A percentile compares a stretch with the other conserved stretches of the same genome.
Evolutionary conservation across 2,797 vertebrate genomes (phyloP).

Genomic region (Heteromormyrus szaboi): DNA sequence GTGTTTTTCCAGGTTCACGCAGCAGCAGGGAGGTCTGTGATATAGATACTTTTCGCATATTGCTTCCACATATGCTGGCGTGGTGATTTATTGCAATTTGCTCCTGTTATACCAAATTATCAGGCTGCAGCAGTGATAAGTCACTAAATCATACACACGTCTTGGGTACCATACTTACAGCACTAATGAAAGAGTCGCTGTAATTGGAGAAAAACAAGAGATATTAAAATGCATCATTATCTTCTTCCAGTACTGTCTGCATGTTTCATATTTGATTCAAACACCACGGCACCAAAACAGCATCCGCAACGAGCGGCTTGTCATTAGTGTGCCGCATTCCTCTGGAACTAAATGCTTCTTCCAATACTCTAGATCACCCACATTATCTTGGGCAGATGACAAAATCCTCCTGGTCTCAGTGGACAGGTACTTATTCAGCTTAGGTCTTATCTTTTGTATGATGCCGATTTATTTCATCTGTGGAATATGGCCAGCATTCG

Average conservation of each 20-base stretch:
- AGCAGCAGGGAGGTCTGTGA: not conserved
- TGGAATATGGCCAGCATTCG: not conserved
- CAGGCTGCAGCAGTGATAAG: not conserved
- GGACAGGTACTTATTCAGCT: not conserved
- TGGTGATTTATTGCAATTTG: not conserved
- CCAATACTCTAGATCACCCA: not conserved
- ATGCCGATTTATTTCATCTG: not conserved
- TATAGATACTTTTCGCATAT: not conserved
- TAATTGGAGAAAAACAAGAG: not conserved
- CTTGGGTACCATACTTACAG: not conserved
- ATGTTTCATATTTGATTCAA: not conserved
- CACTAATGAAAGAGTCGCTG: not conserved
- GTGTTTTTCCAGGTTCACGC: not conserved
- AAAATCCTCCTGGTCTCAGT: not conserved
- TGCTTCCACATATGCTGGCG: not conserved
- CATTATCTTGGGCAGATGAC: conserved; percentile 14
- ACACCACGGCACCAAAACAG: not conserved
- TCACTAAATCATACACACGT: not conserved
- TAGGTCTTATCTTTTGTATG: not conserved
- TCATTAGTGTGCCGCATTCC: not conserved
- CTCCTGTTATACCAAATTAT: not conserved
- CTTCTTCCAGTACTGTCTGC: not conserved
- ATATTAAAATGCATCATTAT: not conserved
- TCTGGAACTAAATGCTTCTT: not conserved
- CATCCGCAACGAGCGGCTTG: not conserved